Conservation (phyloP, 1,140 invertebrate genomes). For the Archivesica marissinica region DNA sequence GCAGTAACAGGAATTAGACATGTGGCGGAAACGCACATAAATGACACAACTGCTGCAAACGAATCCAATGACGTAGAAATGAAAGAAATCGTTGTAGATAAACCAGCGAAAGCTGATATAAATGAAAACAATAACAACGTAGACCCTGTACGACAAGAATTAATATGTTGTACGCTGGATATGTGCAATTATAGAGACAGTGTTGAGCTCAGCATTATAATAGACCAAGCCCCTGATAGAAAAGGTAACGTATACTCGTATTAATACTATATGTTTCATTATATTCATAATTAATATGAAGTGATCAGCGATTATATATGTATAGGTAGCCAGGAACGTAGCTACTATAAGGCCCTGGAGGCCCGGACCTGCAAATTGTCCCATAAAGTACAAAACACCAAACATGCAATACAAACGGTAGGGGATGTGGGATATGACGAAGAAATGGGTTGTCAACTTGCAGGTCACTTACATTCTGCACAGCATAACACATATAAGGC, state of each 20-base stretch:
- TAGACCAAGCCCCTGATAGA: conserved; percentile 12
- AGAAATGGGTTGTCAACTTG: too few species aligned
- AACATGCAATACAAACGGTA: too few species aligned
- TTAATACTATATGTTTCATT: too few species aligned
- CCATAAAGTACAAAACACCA: too few species aligned
- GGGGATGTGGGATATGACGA: too few species aligned
- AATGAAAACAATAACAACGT: conserved; percentile 17
- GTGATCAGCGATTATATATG: too few species aligned
- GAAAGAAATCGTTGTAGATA: conserved; percentile 1
- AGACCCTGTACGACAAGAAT: neutral
- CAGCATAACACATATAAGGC: too few species aligned
- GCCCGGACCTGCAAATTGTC: too few species aligned
- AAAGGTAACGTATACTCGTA: conserved; percentile 14
- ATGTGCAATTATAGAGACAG: conserved; percentile 58
- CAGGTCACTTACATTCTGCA: too few species aligned
- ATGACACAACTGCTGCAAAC: neutral
- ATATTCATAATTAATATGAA: too few species aligned
- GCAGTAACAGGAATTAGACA: conserved; percentile 4
- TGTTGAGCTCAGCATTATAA: conserved; percentile 30
- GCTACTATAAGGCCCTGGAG: too few species aligned
- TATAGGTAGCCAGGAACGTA: too few species aligned
- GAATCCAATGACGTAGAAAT: conserved; percentile 25
- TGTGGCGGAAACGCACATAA: neutral
- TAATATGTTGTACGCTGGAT: conserved; percentile 52
- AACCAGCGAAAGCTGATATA: neutral